Percentiles rank a stretch among this genome's conserved stretches.
phyloP scores from a whole-genome alignment of 35 echinoderm and acorn worm species.

The Antedon bifida region DNA sequence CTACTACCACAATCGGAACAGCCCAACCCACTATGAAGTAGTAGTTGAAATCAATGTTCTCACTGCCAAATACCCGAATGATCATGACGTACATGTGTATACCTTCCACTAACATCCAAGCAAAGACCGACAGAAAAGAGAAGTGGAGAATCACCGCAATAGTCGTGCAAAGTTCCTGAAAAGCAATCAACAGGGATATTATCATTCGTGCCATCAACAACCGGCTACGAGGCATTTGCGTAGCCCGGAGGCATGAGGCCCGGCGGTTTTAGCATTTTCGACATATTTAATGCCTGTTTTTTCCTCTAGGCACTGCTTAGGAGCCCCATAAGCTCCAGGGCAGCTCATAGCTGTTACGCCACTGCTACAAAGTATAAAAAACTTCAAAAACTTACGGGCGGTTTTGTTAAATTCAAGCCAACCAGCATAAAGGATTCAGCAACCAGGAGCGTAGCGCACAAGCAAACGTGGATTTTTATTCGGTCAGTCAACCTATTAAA shows the following conservation, averaged over 20 bases:
- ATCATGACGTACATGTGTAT: slow-evolving; percentile 76
- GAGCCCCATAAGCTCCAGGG: too few relatives aligned
- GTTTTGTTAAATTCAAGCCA: neutral
- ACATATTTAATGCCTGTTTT: too few relatives aligned
- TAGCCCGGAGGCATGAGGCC: too few relatives aligned
- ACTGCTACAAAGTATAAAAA: too few relatives aligned
- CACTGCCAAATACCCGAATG: slow-evolving; percentile 60
- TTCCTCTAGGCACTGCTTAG: too few relatives aligned
- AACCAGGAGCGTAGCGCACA: neutral
- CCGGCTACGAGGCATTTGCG: too few relatives aligned
- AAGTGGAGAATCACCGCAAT: slow-evolving; percentile 71
- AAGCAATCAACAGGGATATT: too few relatives aligned
- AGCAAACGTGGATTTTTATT: neutral
- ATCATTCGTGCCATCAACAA: too few relatives aligned
- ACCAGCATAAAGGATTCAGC: neutral
- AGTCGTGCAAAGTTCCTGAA: slow-evolving; percentile 49
- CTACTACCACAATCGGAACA: slow-evolving; percentile 35
- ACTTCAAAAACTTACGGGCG: neutral
- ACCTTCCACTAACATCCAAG: slow-evolving; percentile 89
- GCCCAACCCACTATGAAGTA: slow-evolving; percentile 67
- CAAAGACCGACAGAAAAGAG: slow-evolving; percentile 75
- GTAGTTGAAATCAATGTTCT: slow-evolving; percentile 33
- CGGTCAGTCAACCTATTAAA: neutral
- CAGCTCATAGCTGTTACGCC: too few relatives aligned
- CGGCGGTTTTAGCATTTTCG: too few relatives aligned